Percentiles rank a stretch among this genome's conserved stretches.
Conservation (phyloP, 2,797 vertebrate genomes). For the Manis pentadactyla region DNA sequence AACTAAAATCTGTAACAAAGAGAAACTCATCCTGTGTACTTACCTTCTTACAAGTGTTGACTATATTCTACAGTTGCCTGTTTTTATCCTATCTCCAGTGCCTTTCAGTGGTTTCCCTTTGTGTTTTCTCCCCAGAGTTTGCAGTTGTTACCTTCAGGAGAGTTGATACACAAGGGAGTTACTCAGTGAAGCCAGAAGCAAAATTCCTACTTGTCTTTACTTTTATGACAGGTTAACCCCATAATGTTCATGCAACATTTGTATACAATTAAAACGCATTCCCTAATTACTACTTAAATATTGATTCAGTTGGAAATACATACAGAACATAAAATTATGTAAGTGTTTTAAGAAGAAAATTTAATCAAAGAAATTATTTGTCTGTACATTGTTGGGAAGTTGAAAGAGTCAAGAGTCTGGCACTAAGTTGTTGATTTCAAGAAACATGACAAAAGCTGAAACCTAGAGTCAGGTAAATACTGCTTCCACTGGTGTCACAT, state of each 20-base stretch:
- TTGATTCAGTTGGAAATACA: background rate
- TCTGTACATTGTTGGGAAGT: background rate
- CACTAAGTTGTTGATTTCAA: background rate
- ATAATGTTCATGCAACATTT: background rate
- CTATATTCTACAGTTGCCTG: background rate
- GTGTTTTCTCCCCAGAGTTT: background rate
- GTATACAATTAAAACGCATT: background rate
- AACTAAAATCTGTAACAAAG: background rate
- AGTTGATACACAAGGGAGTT: background rate
- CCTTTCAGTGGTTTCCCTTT: background rate
- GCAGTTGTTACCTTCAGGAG: background rate
- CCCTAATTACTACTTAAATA: background rate
- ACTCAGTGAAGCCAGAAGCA: background rate
- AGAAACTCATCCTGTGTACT: background rate
- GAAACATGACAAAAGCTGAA: background rate
- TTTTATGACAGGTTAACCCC: background rate
- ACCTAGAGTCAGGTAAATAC: background rate
- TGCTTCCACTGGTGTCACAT: no score
- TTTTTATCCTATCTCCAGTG: background rate
- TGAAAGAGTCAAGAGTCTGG: background rate
- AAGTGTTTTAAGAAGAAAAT: background rate
- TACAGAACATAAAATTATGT: background rate
- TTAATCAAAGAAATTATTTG: background rate
- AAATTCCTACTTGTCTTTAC: background rate
- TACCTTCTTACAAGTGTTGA: background rate